A percentile compares a stretch with the other conserved stretches of the same genome.
Evolutionary conservation across 2,113 vertebrate genomes (phyloP).

Genomic region (Prochilodus magdalenae): DNA sequence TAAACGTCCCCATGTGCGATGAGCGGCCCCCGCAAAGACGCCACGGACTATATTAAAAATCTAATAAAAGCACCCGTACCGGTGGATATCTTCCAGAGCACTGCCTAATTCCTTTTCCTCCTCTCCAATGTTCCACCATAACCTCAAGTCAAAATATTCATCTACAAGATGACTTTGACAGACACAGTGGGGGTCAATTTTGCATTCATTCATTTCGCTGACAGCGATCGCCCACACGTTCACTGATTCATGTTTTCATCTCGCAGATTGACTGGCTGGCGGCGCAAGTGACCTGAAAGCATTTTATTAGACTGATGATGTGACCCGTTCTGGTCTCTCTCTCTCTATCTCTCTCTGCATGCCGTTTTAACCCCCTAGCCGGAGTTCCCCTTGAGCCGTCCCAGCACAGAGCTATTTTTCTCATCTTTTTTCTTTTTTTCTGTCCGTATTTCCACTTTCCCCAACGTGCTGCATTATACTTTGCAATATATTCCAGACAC

Average conservation of each 20-base stretch:
- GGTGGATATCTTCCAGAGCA: not conserved
- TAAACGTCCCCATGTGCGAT: slow-evolving; percentile 5
- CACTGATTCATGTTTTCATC: slow-evolving; percentile 25
- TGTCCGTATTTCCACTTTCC: not conserved
- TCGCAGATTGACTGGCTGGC: slow-evolving; percentile 1
- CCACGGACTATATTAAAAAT: slow-evolving; percentile 14
- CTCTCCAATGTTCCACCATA: not conserved
- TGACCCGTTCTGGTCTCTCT: not conserved
- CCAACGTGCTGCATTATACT: not conserved
- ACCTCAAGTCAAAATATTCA: not conserved
- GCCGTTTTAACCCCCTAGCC: not conserved
- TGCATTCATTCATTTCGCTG: slow-evolving; percentile 18
- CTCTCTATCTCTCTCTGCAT: not conserved
- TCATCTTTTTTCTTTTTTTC: too few species aligned
- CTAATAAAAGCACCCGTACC: not conserved
- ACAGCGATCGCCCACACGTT: not conserved
- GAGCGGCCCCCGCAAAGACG: slow-evolving; percentile 1
- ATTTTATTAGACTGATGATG: slow-evolving; percentile 23
- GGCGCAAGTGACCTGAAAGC: slow-evolving; percentile 3
- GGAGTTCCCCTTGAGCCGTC: not conserved
- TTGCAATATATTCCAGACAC: too few species aligned
- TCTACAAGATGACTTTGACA: not conserved
- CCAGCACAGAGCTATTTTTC: not conserved
- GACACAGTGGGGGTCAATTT: slow-evolving; percentile 7
- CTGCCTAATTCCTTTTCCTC: not conserved